phyloP scores from a whole-genome alignment of 2,797 vertebrate genomes.

The Phrynocephalus vlangalii region DNA sequence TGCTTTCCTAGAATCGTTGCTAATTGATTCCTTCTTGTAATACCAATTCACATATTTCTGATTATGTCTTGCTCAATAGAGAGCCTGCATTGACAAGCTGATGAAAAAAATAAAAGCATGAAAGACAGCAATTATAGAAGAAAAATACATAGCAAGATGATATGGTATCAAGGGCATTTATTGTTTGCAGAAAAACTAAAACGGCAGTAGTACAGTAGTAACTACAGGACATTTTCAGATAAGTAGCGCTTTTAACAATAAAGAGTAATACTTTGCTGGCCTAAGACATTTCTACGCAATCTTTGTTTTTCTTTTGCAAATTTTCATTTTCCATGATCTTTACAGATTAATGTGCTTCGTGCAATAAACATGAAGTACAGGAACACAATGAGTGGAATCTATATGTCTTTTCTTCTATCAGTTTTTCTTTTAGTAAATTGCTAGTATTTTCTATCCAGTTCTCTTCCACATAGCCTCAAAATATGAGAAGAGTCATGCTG shows the following conservation, averaged over 20 bases:
- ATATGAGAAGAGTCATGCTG: background rate
- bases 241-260: background rate
- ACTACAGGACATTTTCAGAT: background rate
- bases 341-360: background rate
- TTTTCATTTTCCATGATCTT: background rate
- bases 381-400: background rate
- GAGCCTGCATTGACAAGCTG: conserved; percentile 19
- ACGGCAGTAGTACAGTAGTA: background rate
- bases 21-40: conserved; percentile 64
- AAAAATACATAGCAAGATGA: background rate
- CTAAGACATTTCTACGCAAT: background rate
- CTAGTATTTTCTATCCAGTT: background rate
- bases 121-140: conserved; percentile 48
- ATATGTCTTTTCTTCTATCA: background rate
- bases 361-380: background rate
- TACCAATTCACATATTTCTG: conserved; percentile 56
- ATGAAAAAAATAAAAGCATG: conserved; percentile 22
- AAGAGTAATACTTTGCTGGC: background rate
- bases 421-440: background rate
- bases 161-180: conserved; percentile 50
- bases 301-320: background rate
- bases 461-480: background rate
- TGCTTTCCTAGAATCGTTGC: conserved; percentile 54
- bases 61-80: conserved; percentile 27
- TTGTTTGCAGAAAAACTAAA: conserved; percentile 16